phyloP scores from a whole-genome alignment of 1,140 invertebrate species.

The Camponotus vicinus region DNA sequence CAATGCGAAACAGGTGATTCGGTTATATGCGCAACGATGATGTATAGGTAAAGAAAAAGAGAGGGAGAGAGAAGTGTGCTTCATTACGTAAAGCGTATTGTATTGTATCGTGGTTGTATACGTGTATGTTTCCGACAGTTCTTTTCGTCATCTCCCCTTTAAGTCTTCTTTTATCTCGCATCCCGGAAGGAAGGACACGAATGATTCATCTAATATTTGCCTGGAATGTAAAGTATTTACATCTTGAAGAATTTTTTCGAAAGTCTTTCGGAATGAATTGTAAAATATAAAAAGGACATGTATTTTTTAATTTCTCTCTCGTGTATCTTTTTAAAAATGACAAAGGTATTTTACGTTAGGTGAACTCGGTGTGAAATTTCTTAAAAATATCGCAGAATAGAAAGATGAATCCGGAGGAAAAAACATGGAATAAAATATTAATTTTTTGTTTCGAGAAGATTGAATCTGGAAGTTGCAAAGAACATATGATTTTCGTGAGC shows the following conservation, averaged over 20 bases:
- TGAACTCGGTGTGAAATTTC: background rate
- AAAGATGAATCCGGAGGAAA: no score
- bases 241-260: background rate
- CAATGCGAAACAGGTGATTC: constrained; percentile 57
- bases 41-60: background rate
- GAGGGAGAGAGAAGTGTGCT: background rate
- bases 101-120: background rate
- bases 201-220: background rate
- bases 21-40: constrained; percentile 18
- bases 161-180: background rate
- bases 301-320: background rate
- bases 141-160: background rate
- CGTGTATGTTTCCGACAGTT: background rate
- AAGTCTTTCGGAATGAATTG: background rate
- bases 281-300: background rate
- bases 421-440: no score
- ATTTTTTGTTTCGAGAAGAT: no score
- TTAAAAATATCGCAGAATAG: background rate
- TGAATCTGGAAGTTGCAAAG: no score
- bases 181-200: background rate
- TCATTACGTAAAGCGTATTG: constrained; percentile 46
- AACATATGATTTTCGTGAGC: background rate
- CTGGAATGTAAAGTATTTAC: no score
- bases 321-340: background rate
- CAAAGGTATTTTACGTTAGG: background rate